Conservation (phyloP, 1,140 invertebrate genomes). For the Caenorhabditis brenneri region DNA sequence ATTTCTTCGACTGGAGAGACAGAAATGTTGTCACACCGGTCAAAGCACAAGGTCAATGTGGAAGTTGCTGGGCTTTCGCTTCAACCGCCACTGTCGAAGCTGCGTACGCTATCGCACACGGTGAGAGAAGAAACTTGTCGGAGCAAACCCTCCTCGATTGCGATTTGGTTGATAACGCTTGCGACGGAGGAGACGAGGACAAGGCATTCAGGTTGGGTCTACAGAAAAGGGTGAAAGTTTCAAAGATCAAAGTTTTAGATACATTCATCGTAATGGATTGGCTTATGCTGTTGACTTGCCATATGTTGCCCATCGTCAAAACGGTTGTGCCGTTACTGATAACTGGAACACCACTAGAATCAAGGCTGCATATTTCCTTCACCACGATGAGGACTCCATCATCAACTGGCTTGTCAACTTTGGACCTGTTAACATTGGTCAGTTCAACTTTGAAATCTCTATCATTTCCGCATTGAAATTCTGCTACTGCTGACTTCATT, state of each 20-base stretch:
- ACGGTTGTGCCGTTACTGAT: slow-evolving; percentile 57
- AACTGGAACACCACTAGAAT: slow-evolving; percentile 62
- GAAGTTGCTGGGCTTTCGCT: slow-evolving; percentile 58
- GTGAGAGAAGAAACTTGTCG: slow-evolving; percentile 61
- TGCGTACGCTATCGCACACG: slow-evolving; percentile 50
- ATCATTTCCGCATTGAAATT: too few relatives aligned
- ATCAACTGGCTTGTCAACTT: slow-evolving; percentile 70
- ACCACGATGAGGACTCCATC: slow-evolving; percentile 68
- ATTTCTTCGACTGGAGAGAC: slow-evolving; percentile 72
- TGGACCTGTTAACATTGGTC: slow-evolving; percentile 69
- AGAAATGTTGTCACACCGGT: slow-evolving; percentile 72
- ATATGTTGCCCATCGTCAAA: slow-evolving; percentile 68
- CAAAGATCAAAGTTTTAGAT: slow-evolving; percentile 54
- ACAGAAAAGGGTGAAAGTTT: background rate
- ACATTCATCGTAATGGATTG: slow-evolving; percentile 64
- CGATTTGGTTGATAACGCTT: slow-evolving; percentile 69
- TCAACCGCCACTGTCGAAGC: slow-evolving; percentile 56
- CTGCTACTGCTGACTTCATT: background rate
- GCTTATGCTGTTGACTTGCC: slow-evolving; percentile 62
- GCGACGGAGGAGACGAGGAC: slow-evolving; percentile 67
- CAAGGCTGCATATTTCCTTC: slow-evolving; percentile 65
- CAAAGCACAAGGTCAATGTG: slow-evolving; percentile 71
- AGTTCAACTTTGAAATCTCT: too few relatives aligned
- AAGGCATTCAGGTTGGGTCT: slow-evolving; percentile 63
- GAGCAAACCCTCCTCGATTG: slow-evolving; percentile 70